Evolutionary conservation across 2,113 vertebrate species (phyloP).

Genomic region (Campylomormyrus numenius): DNA sequence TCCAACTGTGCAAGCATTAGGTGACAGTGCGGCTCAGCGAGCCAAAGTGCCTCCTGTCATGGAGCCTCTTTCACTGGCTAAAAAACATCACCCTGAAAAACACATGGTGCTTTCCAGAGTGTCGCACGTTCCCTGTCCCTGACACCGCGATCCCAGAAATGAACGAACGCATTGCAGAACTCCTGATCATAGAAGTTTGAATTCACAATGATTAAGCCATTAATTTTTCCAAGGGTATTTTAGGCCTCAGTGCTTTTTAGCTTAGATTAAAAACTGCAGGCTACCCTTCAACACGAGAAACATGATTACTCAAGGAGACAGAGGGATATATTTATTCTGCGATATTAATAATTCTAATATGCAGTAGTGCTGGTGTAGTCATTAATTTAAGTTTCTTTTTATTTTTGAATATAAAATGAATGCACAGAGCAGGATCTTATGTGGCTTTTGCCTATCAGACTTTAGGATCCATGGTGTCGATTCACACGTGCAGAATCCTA

Average conservation of each 20-base stretch:
- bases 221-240: constrained; percentile 13
- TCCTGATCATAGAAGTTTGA: background rate
- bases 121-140: background rate
- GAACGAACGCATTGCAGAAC: background rate
- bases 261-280: constrained; percentile 13
- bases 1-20: background rate
- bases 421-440: background rate
- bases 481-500: background rate
- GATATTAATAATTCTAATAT: background rate
- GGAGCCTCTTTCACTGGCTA: background rate
- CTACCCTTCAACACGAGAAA: background rate
- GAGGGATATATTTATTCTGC: background rate
- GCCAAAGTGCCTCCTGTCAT: background rate
- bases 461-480: background rate
- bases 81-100: background rate
- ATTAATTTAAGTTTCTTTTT: constrained; percentile 11
- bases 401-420: background rate
- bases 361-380: background rate
- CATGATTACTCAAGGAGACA: background rate
- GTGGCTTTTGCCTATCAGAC: background rate
- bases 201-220: constrained; percentile 10
- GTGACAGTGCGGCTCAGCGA: background rate
- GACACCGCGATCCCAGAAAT: background rate
- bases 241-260: constrained; percentile 9
- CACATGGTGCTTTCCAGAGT: background rate